A percentile compares a stretch with the other conserved stretches of the same genome.
Evolutionary conservation across 2,113 vertebrate genomes (phyloP).

Genomic region (Steatornis caripensis): DNA sequence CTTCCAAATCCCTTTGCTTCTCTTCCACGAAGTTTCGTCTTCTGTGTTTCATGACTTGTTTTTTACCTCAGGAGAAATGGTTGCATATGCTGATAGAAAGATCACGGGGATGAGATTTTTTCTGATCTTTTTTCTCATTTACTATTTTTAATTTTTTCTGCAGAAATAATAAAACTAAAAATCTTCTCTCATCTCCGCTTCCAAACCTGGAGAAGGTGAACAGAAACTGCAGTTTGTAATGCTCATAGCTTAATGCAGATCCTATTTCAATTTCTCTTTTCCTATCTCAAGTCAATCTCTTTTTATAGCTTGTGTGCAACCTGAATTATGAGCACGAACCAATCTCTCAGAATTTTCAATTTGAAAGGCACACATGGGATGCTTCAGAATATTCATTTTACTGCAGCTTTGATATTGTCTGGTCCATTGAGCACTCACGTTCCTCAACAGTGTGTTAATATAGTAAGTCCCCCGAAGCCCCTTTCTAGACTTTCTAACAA

Average conservation of each 20-base stretch:
- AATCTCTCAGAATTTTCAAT: neutral
- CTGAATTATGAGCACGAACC: neutral
- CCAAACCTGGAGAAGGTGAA: neutral
- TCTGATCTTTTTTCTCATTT: neutral
- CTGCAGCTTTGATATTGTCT: neutral
- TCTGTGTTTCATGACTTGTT: neutral
- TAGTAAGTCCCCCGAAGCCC: neutral
- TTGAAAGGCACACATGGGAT: neutral
- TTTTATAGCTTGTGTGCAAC: neutral
- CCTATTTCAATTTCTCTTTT: neutral
- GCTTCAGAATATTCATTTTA: neutral
- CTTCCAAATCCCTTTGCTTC: neutral
- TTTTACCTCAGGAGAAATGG: neutral
- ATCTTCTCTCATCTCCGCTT: neutral
- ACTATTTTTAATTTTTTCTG: neutral
- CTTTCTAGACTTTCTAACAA: neutral
- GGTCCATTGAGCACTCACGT: neutral
- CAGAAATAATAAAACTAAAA: neutral
- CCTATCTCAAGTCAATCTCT: neutral
- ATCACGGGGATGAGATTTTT: rapidly evolving
- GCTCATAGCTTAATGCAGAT: neutral
- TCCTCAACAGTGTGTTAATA: neutral
- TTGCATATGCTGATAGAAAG: neutral
- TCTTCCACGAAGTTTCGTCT: neutral
- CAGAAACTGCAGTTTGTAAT: neutral